Base-by-base conservation (phyloP, 1,140 invertebrate genomes). In the Cydia fagiglandana region DNA sequence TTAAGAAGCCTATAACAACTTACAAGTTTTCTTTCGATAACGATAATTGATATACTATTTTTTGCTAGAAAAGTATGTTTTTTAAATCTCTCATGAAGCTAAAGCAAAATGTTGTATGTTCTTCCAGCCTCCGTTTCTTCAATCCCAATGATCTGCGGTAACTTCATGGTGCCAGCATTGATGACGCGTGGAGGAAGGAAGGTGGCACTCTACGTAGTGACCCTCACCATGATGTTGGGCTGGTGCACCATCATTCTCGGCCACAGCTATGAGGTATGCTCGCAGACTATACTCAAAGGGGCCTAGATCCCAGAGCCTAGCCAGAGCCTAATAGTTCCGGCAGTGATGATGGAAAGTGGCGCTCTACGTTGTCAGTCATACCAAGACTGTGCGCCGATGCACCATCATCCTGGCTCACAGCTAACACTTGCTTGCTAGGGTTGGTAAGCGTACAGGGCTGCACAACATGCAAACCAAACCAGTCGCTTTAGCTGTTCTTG, bases 151-250 rank as follows among this genome's bases (percentile, higher is more conserved):
- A 38, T 66, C 28, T 66, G 64, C 13, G 64, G 28, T 15, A 61
- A 61, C 56, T 61, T 66, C 30, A n/a, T 66, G 64, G 28, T 66
- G 28, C 24, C 64, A 66, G 64, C 64, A 1, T 7, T 38, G 64
- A 66, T 38, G 28, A 66, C 30, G 28, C 64, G 13, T 1, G 10
- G 64, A 13, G 64, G 64, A n/a, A 28, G 64, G 5, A 66, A 66
- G 30, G 28, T 66, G 28, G 64, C 64, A 1, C 64, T 66, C 15
- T 38, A 66, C 28, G 64, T 66, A 6, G 64, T 66, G 13, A 34
- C 12, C 5, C 64, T 66, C 12, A 2, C 15, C 10, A 30, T 34
- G 28, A 66, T 66, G 30, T 12, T 38, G 64, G 30, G 64, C 30
- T 66, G 64, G 64, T 34, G 24, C 17, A 38, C 30, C 64, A 66